Evolutionary conservation across 1,140 invertebrate genomes (phyloP).

Genomic region (Pachyrhynchus sulphureomaculatus): DNA sequence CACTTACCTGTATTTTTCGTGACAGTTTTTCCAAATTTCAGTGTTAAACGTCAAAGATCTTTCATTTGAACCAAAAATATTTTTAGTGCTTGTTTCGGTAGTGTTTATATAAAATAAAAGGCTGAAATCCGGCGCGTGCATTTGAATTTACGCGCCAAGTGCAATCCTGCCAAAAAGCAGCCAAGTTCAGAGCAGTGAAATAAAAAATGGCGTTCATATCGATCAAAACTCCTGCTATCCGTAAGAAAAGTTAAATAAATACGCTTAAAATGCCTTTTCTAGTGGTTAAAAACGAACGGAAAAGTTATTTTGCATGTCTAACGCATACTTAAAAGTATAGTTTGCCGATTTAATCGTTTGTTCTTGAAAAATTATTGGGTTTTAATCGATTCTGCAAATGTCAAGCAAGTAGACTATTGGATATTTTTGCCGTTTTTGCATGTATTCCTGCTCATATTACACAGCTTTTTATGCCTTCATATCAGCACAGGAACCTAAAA

Average conservation of each 20-base stretch:
- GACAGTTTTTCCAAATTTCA: background rate
- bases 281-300: constrained; percentile 33
- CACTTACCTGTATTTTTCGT: background rate
- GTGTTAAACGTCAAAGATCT: constrained; percentile 9
- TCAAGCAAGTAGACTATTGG: constrained; percentile 32
- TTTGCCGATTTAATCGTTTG: constrained; percentile 13
- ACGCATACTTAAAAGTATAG: constrained; percentile 16
- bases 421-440: constrained; percentile 21
- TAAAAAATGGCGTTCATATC: constrained; percentile 45
- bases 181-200: constrained; percentile 23
- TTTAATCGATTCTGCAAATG: constrained; percentile 24
- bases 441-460: constrained; percentile 6
- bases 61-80: background rate
- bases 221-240: constrained; percentile 41
- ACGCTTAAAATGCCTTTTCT: constrained; percentile 34
- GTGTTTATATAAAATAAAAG: background rate
- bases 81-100: background rate
- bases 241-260: constrained; percentile 46
- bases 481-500: background rate
- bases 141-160: constrained; percentile 5
- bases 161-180: background rate
- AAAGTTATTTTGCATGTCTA: constrained; percentile 33
- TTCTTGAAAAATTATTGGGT: constrained; percentile 10
- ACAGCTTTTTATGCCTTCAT: background rate
- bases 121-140: background rate